Conservation (phyloP, 2,888 invertebrate species). For the Cheilosia impressa region DNA sequence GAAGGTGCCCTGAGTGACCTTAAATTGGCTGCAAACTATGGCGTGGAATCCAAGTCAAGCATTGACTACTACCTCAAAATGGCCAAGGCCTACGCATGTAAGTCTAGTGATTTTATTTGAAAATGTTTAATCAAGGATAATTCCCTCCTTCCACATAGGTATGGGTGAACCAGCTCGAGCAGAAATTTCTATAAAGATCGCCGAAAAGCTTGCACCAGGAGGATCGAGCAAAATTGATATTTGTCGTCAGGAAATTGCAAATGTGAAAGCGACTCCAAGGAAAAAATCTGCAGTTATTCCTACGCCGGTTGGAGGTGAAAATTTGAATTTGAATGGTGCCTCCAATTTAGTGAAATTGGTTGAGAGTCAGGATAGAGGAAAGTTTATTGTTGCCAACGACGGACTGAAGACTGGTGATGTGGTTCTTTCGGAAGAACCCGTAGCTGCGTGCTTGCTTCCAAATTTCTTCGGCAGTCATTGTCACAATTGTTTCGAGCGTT, state of each 20-base stretch:
- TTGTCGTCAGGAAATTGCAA: conserved; percentile 84
- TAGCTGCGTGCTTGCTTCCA: conserved; percentile 89
- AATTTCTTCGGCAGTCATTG: conserved; percentile 92
- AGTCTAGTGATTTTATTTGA: conserved; percentile 47
- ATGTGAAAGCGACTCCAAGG: conserved; percentile 77
- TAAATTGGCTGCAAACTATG: conserved; percentile 87
- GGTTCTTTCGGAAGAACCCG: conserved; percentile 89
- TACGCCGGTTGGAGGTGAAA: conserved; percentile 84
- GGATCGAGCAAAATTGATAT: conserved; percentile 83
- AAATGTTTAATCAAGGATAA: background rate
- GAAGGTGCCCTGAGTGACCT: conserved; percentile 88
- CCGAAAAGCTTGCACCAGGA: conserved; percentile 85
- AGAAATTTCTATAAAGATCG: conserved; percentile 87
- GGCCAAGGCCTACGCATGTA: conserved; percentile 87
- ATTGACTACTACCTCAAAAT: conserved; percentile 88
- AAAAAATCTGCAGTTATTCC: conserved; percentile 76
- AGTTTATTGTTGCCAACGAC: conserved; percentile 87
- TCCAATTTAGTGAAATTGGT: conserved; percentile 86
- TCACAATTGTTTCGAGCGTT: conserved; percentile 91
- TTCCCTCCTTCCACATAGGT: conserved; percentile 82
- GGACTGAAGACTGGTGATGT: conserved; percentile 87
- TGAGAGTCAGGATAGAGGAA: conserved; percentile 86
- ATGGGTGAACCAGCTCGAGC: conserved; percentile 86
- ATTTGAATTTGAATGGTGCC: conserved; percentile 85
- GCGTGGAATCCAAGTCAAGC: conserved; percentile 86